phyloP scores from a whole-genome alignment of 2,888 invertebrate genomes.

The Zygogramma bicolorata region DNA sequence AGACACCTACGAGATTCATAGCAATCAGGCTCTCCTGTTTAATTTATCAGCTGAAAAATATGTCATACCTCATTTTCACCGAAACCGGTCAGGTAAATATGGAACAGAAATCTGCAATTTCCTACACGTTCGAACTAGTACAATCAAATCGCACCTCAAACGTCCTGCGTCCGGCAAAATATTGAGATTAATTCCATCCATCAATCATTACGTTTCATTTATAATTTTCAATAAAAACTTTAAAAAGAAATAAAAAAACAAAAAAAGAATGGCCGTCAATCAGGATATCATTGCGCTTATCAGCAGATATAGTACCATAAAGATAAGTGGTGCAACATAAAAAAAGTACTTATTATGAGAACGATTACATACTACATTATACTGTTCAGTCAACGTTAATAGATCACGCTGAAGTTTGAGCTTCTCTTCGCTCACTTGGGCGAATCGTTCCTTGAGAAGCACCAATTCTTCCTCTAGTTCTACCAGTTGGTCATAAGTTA shows the following conservation, averaged over 20 bases:
- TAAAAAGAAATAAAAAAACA: conserved; percentile 64
- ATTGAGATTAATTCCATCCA: conserved; percentile 2
- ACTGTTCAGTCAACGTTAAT: conserved; percentile 71
- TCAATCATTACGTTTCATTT: conserved; percentile 48
- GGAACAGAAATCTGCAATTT: neutral
- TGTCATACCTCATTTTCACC: neutral
- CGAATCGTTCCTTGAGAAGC: conserved; percentile 79
- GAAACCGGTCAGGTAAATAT: neutral
- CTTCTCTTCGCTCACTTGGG: conserved; percentile 74
- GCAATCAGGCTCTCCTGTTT: too few relatives aligned
- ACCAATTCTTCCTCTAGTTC: conserved; percentile 81
- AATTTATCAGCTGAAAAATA: neutral
- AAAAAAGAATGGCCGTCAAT: conserved; percentile 70
- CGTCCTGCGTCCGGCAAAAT: too few relatives aligned
- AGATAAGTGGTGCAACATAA: conserved; percentile 71
- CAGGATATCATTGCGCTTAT: conserved; percentile 73
- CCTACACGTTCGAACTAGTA: neutral
- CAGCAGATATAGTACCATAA: conserved; percentile 73
- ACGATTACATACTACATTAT: conserved; percentile 71
- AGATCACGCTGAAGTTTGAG: conserved; percentile 74
- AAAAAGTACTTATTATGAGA: conserved; percentile 73
- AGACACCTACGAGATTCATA: too few relatives aligned
- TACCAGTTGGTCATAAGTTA: conserved; percentile 69
- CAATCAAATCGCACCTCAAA: neutral
- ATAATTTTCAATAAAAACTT: conserved; percentile 64